phyloP scores from a whole-genome alignment of 2,113 vertebrate species.

The Erpornis zantholeuca region DNA sequence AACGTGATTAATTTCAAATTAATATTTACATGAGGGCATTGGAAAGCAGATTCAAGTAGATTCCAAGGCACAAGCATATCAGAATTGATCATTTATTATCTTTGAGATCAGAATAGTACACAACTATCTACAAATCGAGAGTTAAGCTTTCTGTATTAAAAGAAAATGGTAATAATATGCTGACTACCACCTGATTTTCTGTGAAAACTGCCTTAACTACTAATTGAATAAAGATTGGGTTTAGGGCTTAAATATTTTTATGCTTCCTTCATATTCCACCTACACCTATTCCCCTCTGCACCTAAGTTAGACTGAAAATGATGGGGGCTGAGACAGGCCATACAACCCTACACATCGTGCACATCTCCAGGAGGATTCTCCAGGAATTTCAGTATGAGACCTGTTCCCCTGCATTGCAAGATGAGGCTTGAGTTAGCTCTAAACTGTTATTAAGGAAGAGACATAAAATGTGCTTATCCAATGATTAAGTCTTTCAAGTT shows the following conservation, averaged over 20 bases:
- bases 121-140: background rate
- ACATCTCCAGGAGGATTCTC: background rate
- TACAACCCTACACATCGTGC: background rate
- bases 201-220: background rate
- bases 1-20: rapidly evolving
- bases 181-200: background rate
- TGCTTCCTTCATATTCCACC: background rate
- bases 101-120: background rate
- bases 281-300: background rate
- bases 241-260: background rate
- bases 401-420: background rate
- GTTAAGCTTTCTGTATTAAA: background rate
- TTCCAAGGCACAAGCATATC: background rate
- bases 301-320: background rate
- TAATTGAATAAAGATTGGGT: background rate
- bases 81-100: background rate
- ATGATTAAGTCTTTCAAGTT: background rate
- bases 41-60: background rate
- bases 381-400: background rate
- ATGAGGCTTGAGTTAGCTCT: background rate
- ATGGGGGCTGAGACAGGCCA: background rate
- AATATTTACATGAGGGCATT: background rate
- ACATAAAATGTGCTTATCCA: background rate
- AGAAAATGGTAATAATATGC: background rate
- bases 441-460: background rate